Conservation (phyloP, 2,888 invertebrate species). For the Sinhomidia bicolor region DNA sequence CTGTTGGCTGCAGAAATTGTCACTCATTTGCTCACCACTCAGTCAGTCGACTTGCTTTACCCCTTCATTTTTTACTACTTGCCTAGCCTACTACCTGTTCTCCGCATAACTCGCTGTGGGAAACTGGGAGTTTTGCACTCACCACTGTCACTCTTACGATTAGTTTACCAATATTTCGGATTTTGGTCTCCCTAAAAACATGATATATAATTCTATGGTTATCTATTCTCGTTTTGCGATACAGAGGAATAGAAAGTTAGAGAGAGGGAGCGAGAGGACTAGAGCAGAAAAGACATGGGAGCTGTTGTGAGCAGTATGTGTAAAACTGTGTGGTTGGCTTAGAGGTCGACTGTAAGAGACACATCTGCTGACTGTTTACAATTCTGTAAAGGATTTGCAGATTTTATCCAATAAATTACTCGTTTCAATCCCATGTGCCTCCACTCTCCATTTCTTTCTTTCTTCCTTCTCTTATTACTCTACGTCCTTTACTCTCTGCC, state of each 20-base stretch:
- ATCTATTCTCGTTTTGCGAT: too few species aligned
- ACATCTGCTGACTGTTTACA: slow-evolving; percentile 49
- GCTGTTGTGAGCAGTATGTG: neutral
- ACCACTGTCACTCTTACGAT: too few species aligned
- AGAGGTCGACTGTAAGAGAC: slow-evolving; percentile 14
- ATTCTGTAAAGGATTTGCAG: slow-evolving; percentile 41
- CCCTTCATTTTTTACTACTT: neutral
- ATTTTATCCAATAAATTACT: slow-evolving; percentile 52
- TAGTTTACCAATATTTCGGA: too few species aligned
- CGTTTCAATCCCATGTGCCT: slow-evolving; percentile 46
- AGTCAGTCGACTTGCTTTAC: too few species aligned
- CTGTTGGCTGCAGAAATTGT: slow-evolving; percentile 20
- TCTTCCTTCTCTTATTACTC: neutral
- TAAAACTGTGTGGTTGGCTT: neutral
- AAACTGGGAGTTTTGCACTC: too few species aligned
- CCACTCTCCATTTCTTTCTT: neutral
- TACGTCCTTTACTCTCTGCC: neutral
- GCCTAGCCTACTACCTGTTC: too few species aligned
- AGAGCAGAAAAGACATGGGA: neutral
- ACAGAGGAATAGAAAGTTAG: too few species aligned
- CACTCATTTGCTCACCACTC: slow-evolving; percentile 22
- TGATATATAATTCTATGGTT: too few species aligned
- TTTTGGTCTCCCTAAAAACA: too few species aligned
- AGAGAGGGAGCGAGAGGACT: neutral
- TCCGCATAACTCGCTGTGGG: neutral